Evolutionary conservation across 2,797 vertebrate genomes (phyloP).

Genomic region (Mormyrops attenuatus): DNA sequence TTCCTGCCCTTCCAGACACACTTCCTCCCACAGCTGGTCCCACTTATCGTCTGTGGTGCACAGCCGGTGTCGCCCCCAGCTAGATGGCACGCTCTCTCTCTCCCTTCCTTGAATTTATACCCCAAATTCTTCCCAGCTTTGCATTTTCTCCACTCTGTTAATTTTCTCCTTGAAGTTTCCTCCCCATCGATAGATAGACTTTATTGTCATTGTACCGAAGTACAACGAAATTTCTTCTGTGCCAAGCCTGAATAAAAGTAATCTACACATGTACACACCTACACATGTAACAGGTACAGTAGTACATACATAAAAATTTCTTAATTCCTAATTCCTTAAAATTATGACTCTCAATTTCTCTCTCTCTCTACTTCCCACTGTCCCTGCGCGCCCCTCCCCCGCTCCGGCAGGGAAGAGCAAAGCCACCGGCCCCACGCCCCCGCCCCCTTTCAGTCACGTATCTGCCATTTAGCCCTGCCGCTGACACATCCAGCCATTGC

Average conservation of each 20-base stretch:
- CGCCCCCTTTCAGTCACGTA: not conserved
- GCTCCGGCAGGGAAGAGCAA: not conserved
- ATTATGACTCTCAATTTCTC: not conserved
- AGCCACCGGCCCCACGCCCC: not conserved
- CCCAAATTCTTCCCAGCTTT: not conserved
- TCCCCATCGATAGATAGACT: too few species aligned
- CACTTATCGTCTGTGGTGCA: constrained; percentile 23
- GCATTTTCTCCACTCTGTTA: not conserved
- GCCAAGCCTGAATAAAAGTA: too few species aligned
- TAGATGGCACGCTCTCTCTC: not conserved
- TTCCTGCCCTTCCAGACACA: constrained; percentile 28
- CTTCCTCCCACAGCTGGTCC: constrained; percentile 28
- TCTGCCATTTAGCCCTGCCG: not conserved
- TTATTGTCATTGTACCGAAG: too few species aligned
- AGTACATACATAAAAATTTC: too few species aligned
- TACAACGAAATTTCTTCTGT: too few species aligned
- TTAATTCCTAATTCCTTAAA: not conserved
- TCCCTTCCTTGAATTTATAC: constrained; percentile 10
- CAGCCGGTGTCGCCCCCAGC: constrained; percentile 1
- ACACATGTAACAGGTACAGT: too few species aligned
- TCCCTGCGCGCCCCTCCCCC: not conserved
- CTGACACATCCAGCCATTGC: not conserved
- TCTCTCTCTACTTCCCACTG: not conserved
- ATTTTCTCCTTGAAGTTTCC: not conserved
- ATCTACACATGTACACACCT: too few species aligned